Conservation (phyloP, 2,113 vertebrate species). For the Lathamus discolor region DNA sequence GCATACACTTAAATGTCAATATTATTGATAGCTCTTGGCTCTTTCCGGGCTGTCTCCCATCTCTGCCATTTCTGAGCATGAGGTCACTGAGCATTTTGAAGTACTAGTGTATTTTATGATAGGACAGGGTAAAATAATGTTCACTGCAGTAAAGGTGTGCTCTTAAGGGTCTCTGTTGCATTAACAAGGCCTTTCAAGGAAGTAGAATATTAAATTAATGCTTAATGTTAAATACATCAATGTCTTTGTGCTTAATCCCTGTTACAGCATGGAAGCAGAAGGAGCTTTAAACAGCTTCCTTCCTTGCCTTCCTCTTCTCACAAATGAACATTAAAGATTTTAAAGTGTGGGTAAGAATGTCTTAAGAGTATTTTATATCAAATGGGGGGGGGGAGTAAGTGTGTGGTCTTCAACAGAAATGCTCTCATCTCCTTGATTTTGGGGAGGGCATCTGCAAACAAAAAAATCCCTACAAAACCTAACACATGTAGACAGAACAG, state of each 20-base stretch:
- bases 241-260: slow-evolving; percentile 67
- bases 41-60: background rate
- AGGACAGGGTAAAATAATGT: slow-evolving; percentile 44
- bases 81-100: slow-evolving; percentile 59
- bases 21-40: slow-evolving; percentile 21
- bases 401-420: background rate
- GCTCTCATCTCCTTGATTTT: background rate
- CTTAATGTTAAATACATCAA: slow-evolving; percentile 76
- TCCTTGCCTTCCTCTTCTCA: background rate
- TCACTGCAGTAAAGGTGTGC: slow-evolving; percentile 44
- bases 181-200: slow-evolving; percentile 72
- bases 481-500: background rate
- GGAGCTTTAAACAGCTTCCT: slow-evolving; percentile 61
- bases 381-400: background rate
- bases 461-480: background rate
- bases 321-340: background rate
- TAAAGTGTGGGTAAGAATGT: background rate
- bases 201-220: slow-evolving; percentile 71
- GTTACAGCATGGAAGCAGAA: slow-evolving; percentile 54
- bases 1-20: slow-evolving; percentile 2
- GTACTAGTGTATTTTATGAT: slow-evolving; percentile 13
- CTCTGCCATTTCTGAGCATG: slow-evolving; percentile 35
- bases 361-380: background rate
- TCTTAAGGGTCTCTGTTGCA: slow-evolving; percentile 50
- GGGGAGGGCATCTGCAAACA: background rate